Percentiles rank a stretch among this genome's conserved stretches.
phyloP scores from a whole-genome alignment of 2,888 invertebrate species.

The Crematogaster levior region DNA sequence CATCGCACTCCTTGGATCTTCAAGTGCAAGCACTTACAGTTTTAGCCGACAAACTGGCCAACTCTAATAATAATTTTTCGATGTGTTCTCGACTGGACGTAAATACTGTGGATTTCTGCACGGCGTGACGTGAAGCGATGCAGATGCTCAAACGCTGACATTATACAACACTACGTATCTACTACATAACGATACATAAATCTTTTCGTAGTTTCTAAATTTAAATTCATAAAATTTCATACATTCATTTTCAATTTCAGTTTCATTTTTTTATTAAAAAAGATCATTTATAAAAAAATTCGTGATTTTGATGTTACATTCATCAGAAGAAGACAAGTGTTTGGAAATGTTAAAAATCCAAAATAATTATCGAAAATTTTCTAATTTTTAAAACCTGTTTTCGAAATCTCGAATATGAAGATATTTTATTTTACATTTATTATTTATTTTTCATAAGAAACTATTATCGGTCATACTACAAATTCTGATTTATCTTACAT shows the following conservation, averaged over 20 bases:
- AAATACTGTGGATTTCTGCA: constrained; percentile 12
- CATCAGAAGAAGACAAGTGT: background rate
- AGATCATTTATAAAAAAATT: background rate
- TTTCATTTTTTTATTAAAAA: background rate
- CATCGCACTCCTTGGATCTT: constrained; percentile 58
- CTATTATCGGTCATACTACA: background rate
- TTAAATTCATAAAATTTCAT: background rate
- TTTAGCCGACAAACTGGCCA: constrained; percentile 58
- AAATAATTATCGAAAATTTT: background rate
- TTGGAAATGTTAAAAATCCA: background rate
- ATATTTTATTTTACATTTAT: background rate
- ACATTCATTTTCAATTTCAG: no score
- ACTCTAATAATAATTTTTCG: constrained; percentile 60
- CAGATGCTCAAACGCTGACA: background rate
- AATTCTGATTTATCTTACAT: background rate
- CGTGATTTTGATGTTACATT: background rate
- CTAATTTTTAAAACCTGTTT: background rate
- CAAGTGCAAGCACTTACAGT: constrained; percentile 60
- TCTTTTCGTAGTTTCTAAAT: background rate
- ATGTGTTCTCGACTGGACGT: constrained; percentile 23
- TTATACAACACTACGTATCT: background rate
- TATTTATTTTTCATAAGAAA: background rate
- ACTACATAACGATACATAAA: background rate
- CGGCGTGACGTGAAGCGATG: background rate
- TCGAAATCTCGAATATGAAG: background rate